Evolutionary conservation across 2,888 invertebrate genomes (phyloP), one percentile per base, ranked within the genome.

Genomic region (Ferrisia virgata): DNA sequence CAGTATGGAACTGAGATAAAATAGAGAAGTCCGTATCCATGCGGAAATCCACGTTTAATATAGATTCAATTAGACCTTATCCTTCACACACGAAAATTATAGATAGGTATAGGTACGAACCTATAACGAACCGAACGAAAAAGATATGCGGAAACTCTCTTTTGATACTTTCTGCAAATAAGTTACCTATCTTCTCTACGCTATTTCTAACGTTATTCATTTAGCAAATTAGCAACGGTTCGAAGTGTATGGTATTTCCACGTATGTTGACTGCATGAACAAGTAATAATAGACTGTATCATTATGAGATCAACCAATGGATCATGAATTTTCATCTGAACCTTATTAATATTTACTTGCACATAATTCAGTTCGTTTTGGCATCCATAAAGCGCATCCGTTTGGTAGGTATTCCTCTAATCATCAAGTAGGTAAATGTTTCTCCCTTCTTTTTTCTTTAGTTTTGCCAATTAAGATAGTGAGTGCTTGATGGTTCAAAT

Each of bases 31-130:
- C 64, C 28, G 31, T 28, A 64, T 64, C 33, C 28, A 76, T 36
- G 72, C 72, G 72, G 72, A 76, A 76, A 76, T 76, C 28, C 36
- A 36, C 36, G 13, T 76, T 76, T 76, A 69, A 76, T 76, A 31
- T 18, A 13, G 15, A 36, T 76, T 76, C 36, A 76, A 76, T 76
- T 76, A 31, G 72, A 76, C 72, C 72, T 36, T 28, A 76, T 76
- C 36, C 72, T 76, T 76, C 72, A 76, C 72, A 76, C 28, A 76
- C 28, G 36, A 36, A 76, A 36, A n/a, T n/a, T n/a, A n/a, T n/a
- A n/a, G n/a, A n/a, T n/a, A n/a, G n/a, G n/a, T n/a, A n/a, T n/a
- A n/a, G n/a, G n/a, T n/a, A n/a, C n/a, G n/a, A n/a, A n/a, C n/a
- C 28, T 36, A 53, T 53, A 76, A 9, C 72, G 18, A 76, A 76